Evolutionary conservation across 1,140 invertebrate genomes (phyloP).

Genomic region (Platyscapa corneri): DNA sequence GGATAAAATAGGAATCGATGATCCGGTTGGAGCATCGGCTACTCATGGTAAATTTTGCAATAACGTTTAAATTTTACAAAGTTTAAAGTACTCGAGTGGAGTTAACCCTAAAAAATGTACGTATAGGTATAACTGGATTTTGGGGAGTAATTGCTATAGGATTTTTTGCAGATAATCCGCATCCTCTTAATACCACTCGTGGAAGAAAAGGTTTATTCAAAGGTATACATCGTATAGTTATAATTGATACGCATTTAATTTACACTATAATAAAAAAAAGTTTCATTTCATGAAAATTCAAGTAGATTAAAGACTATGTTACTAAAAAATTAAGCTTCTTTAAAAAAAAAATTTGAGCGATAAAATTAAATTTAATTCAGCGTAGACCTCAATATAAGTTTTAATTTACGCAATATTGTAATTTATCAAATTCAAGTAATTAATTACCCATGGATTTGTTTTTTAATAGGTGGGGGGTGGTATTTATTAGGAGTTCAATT

Average conservation of each 20-base stretch:
- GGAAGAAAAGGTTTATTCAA: conserved; percentile 87
- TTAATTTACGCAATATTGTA: no score
- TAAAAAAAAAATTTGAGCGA: not conserved
- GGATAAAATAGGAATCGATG: conserved; percentile 86
- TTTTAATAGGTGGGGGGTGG: conserved; percentile 83
- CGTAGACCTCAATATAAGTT: no score
- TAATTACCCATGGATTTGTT: no score
- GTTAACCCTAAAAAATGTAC: not conserved
- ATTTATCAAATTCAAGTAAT: no score
- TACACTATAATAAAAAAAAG: no score
- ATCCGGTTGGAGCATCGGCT: conserved; percentile 92
- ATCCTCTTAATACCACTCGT: conserved; percentile 84
- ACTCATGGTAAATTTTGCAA: conserved; percentile 81
- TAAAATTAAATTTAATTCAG: no score
- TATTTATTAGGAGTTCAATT: conserved; percentile 89
- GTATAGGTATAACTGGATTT: conserved; percentile 73
- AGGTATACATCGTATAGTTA: conserved; percentile 72
- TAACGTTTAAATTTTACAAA: not conserved
- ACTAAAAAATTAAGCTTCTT: not conserved
- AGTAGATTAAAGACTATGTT: not conserved
- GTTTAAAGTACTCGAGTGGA: not conserved
- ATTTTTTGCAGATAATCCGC: conserved; percentile 90
- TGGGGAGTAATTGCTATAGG: conserved; percentile 91
- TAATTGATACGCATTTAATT: not conserved
- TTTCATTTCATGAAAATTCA: no score